Evolutionary conservation across 2,888 invertebrate species (phyloP).

Genomic region (Pachydiplax longipennis): DNA sequence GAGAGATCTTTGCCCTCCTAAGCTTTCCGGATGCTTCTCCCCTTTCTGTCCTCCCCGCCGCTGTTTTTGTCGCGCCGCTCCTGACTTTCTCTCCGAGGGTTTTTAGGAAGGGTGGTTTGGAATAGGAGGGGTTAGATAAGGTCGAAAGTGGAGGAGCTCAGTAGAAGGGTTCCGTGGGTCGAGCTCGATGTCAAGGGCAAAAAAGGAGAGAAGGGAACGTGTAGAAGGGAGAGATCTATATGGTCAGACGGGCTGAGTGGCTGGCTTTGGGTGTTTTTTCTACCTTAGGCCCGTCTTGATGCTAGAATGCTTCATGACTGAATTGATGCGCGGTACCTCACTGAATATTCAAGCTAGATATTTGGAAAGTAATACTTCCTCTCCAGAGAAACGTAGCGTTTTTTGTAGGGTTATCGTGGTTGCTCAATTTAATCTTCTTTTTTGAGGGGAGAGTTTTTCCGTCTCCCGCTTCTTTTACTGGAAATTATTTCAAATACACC

Average conservation of each 20-base stretch:
- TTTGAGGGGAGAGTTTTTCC: too few relatives aligned
- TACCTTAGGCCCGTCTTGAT: background rate
- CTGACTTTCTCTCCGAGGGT: background rate
- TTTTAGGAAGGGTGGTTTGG: background rate
- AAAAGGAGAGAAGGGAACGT: background rate
- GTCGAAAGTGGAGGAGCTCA: background rate
- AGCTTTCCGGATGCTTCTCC: background rate
- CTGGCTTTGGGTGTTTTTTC: background rate
- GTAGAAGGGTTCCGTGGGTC: background rate
- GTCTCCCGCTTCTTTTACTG: too few relatives aligned
- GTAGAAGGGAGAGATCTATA: background rate
- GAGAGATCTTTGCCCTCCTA: slow-evolving; percentile 20
- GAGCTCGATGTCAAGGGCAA: background rate
- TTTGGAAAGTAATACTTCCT: background rate
- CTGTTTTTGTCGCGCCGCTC: slow-evolving; percentile 12
- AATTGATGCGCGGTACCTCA: background rate
- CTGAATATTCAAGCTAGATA: background rate
- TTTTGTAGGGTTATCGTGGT: background rate
- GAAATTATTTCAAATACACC: too few relatives aligned
- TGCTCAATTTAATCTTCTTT: background rate
- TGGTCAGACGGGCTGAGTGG: background rate
- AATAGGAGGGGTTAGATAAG: background rate
- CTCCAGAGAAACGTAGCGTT: background rate
- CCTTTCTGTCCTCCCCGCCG: background rate
- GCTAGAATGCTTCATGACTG: background rate